Conservation (phyloP, 2,797 vertebrate genomes). For the Sebastes trivittatus region DNA sequence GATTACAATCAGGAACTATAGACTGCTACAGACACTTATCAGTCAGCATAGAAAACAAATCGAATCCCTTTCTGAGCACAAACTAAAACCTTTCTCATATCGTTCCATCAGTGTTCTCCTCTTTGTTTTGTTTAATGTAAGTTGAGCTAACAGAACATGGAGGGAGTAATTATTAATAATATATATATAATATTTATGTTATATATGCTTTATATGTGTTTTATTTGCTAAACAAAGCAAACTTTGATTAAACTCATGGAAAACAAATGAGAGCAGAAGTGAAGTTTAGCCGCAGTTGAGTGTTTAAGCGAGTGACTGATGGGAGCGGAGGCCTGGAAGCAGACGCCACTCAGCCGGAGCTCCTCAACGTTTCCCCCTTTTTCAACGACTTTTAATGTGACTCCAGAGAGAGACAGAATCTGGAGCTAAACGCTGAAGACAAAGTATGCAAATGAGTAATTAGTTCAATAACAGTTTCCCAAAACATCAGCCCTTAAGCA, state of each 20-base stretch:
- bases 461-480: slow-evolving; percentile 70
- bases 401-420: slow-evolving; percentile 56
- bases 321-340: slow-evolving; percentile 15
- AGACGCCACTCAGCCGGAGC: slow-evolving; percentile 21
- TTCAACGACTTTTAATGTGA: slow-evolving; percentile 49
- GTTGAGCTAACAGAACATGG: too few relatives aligned
- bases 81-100: too few relatives aligned
- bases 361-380: not conserved
- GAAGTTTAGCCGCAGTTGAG: not conserved
- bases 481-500: slow-evolving; percentile 70
- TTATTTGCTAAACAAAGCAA: not conserved
- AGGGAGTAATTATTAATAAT: not conserved
- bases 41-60: too few relatives aligned
- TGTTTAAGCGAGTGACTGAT: not conserved
- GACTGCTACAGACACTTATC: too few relatives aligned
- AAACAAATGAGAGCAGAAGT: not conserved
- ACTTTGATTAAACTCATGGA: not conserved
- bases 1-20: too few relatives aligned
- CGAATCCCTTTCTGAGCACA: too few relatives aligned
- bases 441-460: slow-evolving; percentile 75
- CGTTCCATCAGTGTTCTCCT: too few relatives aligned
- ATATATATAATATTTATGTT: not conserved
- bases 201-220: not conserved
- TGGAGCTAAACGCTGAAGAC: slow-evolving; percentile 51
- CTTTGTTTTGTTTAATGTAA: too few relatives aligned